These are phyloP conservation scores for Chaenogobius annularis DNA, from an alignment of 2,113 vertebrate genomes.

Conservation along the genomic window DNA sequence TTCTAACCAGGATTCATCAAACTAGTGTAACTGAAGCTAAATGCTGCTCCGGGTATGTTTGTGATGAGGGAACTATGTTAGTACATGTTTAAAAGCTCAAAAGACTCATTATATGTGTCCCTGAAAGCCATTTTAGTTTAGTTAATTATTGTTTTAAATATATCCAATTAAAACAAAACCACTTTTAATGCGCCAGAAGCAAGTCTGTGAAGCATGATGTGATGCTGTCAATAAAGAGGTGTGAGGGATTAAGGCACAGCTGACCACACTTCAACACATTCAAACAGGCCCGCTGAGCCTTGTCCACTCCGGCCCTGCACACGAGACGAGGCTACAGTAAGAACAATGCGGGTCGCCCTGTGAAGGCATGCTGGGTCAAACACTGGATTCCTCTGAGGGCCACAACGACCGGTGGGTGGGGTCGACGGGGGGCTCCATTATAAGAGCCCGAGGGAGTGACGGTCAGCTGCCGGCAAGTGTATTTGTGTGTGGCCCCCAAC, in stretches of 20 bases:
- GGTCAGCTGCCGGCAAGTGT: slow-evolving; percentile 49
- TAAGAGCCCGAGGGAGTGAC: slow-evolving; percentile 44
- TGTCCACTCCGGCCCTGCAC: slow-evolving; percentile 15
- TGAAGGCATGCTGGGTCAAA: slow-evolving; percentile 57
- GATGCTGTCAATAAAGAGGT: slow-evolving; percentile 59
- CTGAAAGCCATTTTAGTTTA: too few relatives aligned
- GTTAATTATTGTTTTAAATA: not conserved
- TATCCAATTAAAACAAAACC: not conserved
- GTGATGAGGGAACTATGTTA: too few relatives aligned
- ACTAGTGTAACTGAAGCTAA: too few relatives aligned
- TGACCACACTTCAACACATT: slow-evolving; percentile 30
- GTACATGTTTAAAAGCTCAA: too few relatives aligned
- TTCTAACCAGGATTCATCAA: too few relatives aligned
- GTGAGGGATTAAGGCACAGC: slow-evolving; percentile 48
- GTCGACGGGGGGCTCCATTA: slow-evolving; percentile 43
- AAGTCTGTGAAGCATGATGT: slow-evolving; percentile 13
- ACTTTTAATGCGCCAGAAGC: not conserved
- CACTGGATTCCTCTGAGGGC: slow-evolving; percentile 57
- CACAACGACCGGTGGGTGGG: slow-evolving; percentile 25
- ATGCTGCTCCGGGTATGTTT: too few relatives aligned
- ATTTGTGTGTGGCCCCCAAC: slow-evolving; percentile 54
- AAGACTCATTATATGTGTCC: too few relatives aligned
- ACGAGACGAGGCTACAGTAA: slow-evolving; percentile 44
- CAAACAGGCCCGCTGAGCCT: slow-evolving; percentile 31
- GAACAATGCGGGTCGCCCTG: slow-evolving; percentile 33